Conservation (phyloP, 2,888 invertebrate species). For the Nipponacmea schrenckii region DNA sequence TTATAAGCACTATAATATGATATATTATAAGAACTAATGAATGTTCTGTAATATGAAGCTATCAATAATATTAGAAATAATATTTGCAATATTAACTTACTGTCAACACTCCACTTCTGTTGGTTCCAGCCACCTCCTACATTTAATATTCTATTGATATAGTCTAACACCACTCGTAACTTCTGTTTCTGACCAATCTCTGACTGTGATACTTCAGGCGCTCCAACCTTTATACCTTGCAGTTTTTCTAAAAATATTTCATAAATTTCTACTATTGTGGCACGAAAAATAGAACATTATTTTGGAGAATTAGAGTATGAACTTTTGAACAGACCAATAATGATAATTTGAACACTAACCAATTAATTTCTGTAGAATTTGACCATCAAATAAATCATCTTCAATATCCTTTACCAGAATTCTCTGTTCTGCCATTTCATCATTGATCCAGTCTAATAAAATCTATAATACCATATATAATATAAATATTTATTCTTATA, state of each 20-base stretch:
- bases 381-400: constrained; percentile 98
- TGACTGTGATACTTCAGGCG: constrained; percentile 97
- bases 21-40: no score
- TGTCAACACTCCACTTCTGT: constrained; percentile 94
- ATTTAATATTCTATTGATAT: constrained; percentile 82
- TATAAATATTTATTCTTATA: no score
- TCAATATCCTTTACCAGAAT: constrained; percentile 97
- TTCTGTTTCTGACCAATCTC: constrained; percentile 90
- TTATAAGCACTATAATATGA: no score
- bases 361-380: constrained; percentile 80
- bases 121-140: constrained; percentile 74
- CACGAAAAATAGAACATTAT: not conserved
- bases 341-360: constrained; percentile 50
- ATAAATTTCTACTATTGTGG: constrained; percentile 17
- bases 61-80: no score
- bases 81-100: constrained; percentile 47
- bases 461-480: constrained; percentile 44
- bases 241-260: constrained; percentile 75
- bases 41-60: no score
- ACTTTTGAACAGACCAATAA: no score
- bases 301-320: no score
- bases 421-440: constrained; percentile 93
- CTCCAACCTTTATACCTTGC: constrained; percentile 89
- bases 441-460: constrained; percentile 97
- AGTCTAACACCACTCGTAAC: constrained; percentile 85